These are phyloP conservation scores for Phalacrocorax brasilianus DNA, from an alignment of 2,113 vertebrate species.

Conservation along the genomic window DNA sequence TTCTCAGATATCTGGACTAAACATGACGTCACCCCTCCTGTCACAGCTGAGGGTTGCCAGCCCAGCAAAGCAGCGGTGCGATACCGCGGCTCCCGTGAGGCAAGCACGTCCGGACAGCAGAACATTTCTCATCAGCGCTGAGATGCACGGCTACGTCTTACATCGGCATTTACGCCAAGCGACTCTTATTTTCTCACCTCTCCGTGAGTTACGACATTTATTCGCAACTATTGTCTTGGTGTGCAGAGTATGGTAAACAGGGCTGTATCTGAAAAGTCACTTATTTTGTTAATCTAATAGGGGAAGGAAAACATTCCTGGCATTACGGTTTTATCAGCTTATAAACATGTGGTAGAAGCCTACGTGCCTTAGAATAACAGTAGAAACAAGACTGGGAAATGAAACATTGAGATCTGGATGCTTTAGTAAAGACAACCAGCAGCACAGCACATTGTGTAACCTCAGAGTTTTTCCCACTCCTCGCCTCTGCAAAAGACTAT, in stretches of 20 bases:
- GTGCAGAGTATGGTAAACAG: background rate
- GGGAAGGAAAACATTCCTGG: constrained; percentile 56
- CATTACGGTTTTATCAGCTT: constrained; percentile 57
- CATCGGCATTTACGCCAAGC: fast-evolving
- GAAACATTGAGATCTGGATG: constrained; percentile 39
- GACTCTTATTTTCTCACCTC: background rate
- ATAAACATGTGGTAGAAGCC: constrained; percentile 50
- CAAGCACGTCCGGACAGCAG: background rate
- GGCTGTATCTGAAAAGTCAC: constrained; percentile 5
- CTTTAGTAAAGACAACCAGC: constrained; percentile 18
- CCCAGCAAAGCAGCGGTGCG: background rate
- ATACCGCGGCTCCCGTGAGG: fast-evolving
- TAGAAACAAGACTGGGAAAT: constrained; percentile 40
- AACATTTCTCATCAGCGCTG: background rate
- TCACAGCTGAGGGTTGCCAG: background rate
- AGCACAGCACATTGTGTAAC: background rate
- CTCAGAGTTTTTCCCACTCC: background rate
- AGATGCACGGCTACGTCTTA: background rate
- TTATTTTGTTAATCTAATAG: constrained; percentile 27
- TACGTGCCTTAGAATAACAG: constrained; percentile 41
- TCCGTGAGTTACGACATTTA: fast-evolving
- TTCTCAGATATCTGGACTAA: background rate
- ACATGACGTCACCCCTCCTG: background rate
- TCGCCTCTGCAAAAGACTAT: background rate
- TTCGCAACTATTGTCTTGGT: background rate